These are phyloP conservation scores for Neoscelio sp. DNA, from an alignment of 2,888 invertebrate genomes.

Conservation along the genomic window DNA sequence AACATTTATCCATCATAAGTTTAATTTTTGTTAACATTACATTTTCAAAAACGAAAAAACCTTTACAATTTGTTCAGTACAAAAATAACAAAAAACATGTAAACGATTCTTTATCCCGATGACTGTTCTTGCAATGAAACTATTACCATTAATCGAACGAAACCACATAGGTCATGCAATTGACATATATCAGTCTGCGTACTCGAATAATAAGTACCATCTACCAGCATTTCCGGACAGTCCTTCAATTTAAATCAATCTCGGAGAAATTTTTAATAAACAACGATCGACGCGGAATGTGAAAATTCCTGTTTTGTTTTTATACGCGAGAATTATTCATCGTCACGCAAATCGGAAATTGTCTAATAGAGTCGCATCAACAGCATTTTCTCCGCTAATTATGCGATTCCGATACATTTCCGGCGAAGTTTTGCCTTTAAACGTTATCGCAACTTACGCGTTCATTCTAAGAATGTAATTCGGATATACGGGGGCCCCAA, in stretches of 20 bases:
- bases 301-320: background rate
- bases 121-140: too few relatives aligned
- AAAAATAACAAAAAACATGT: too few relatives aligned
- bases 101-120: too few relatives aligned
- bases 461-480: constrained; percentile 26
- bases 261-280: constrained; percentile 29
- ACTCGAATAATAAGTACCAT: constrained; percentile 30
- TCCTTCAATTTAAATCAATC: constrained; percentile 52
- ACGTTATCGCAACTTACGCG: constrained; percentile 3
- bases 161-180: constrained; percentile 35
- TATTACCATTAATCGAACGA: background rate
- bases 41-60: too few relatives aligned
- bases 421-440: background rate
- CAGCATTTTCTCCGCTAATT: constrained; percentile 16
- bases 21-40: too few relatives aligned
- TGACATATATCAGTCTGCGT: constrained; percentile 7
- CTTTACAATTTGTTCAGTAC: too few relatives aligned
- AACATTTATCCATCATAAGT: too few relatives aligned
- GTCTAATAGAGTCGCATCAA: constrained; percentile 13
- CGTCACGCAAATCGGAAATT: constrained; percentile 36
- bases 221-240: constrained; percentile 57
- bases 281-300: constrained; percentile 6
- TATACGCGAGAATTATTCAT: constrained; percentile 2
- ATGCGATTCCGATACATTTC: constrained; percentile 7
- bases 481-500: constrained; percentile 15